These are phyloP conservation scores for Gallirallus australis DNA, from an alignment of 2,797 vertebrate genomes.

Conservation along the genomic window DNA sequence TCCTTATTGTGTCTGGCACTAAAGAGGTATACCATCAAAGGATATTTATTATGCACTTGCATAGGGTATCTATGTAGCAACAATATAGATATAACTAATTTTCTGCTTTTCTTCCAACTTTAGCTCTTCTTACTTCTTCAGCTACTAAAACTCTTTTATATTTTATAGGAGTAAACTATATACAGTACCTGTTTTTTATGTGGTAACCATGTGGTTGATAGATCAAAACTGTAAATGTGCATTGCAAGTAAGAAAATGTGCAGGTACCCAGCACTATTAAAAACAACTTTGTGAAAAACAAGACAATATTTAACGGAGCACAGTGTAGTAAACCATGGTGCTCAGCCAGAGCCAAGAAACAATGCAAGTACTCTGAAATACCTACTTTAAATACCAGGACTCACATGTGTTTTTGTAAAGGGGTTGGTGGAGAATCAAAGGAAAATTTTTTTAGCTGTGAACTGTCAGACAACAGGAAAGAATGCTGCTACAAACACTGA, in stretches of 20 bases:
- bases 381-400: background rate
- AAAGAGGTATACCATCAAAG: background rate
- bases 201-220: background rate
- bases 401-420: background rate
- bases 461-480: background rate
- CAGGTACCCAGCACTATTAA: background rate
- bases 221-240: background rate
- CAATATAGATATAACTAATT: background rate
- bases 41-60: background rate
- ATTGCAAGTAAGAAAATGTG: background rate
- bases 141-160: background rate
- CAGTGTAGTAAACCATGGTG: fast-evolving
- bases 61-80: background rate
- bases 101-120: background rate
- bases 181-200: background rate
- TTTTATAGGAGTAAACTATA: background rate
- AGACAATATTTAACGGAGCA: background rate
- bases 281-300: background rate
- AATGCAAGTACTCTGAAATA: background rate
- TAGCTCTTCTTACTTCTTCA: background rate
- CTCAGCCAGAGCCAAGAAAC: background rate
- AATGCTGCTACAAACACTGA: background rate
- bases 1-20: background rate
- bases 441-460: background rate
- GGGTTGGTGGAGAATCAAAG: background rate